A percentile compares a stretch with the other conserved stretches of the same genome.
phyloP scores from a whole-genome alignment of 2,888 invertebrate genomes.

The Lasioglossum pauxillum region DNA sequence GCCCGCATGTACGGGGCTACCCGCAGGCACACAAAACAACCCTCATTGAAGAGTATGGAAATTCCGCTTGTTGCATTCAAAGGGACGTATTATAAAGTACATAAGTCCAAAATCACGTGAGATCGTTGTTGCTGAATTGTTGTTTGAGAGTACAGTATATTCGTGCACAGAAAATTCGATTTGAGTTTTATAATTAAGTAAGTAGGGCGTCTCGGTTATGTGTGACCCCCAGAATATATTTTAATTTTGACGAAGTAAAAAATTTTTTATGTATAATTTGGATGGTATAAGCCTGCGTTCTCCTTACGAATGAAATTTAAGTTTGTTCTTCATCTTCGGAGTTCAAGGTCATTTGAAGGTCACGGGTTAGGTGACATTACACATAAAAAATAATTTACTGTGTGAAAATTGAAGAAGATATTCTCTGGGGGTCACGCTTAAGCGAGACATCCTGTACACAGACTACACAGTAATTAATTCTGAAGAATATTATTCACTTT shows the following conservation, averaged over 20 bases:
- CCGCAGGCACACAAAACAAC: slow-evolving; percentile 12
- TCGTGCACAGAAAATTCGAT: background rate
- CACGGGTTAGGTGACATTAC: too few relatives aligned
- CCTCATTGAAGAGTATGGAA: slow-evolving; percentile 3
- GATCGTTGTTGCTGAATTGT: background rate
- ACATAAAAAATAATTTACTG: too few relatives aligned
- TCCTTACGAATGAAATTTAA: too few relatives aligned
- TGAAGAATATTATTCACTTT: background rate
- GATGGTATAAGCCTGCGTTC: too few relatives aligned
- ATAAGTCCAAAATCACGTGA: background rate
- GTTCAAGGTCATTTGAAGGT: too few relatives aligned
- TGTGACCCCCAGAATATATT: too few relatives aligned
- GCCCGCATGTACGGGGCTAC: slow-evolving; percentile 9
- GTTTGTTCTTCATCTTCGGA: too few relatives aligned
- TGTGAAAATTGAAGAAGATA: too few relatives aligned
- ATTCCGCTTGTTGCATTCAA: slow-evolving; percentile 8
- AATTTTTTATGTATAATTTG: too few relatives aligned
- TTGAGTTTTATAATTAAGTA: background rate
- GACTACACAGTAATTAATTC: background rate
- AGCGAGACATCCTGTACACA: background rate
- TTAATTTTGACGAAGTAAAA: too few relatives aligned
- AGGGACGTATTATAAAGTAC: background rate
- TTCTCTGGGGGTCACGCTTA: too few relatives aligned
- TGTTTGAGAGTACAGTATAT: background rate
- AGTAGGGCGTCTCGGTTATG: too few relatives aligned